These are phyloP conservation scores for Andrena bicolor DNA, from an alignment of 2,888 invertebrate genomes.

Conservation along the genomic window DNA sequence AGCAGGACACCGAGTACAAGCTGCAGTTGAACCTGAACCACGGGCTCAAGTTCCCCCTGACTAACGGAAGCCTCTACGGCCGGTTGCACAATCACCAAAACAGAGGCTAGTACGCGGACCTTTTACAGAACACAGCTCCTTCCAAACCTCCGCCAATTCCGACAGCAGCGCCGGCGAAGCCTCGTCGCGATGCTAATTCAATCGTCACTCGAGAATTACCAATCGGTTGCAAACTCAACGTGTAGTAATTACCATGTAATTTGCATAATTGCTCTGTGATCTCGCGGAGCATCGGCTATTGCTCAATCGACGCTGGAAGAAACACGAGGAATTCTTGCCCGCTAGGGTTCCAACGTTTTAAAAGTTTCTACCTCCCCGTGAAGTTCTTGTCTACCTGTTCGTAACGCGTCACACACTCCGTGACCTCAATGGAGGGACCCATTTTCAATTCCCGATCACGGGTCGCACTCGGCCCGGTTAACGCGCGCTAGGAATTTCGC, in stretches of 20 bases:
- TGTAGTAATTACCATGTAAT: background rate
- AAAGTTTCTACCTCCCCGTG: background rate
- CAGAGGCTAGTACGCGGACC: constrained; percentile 73
- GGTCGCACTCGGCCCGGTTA: constrained; percentile 26
- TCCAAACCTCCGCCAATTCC: background rate
- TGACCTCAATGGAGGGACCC: background rate
- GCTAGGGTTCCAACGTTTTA: no score
- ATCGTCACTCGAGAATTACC: background rate
- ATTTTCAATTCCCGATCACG: constrained; percentile 41
- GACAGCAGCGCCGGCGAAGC: no score
- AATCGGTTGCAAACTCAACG: background rate
- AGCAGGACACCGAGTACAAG: constrained; percentile 83
- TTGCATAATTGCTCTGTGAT: constrained; percentile 1
- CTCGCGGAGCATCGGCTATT: background rate
- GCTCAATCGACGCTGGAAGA: no score
- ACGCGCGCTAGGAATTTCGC: constrained; percentile 41
- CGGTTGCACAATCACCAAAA: constrained; percentile 85
- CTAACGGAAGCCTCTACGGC: constrained; percentile 87
- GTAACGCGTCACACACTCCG: background rate
- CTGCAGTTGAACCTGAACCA: constrained; percentile 84
- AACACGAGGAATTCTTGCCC: no score
- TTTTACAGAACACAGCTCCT: background rate
- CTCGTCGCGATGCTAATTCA: background rate
- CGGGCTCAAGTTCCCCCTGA: constrained; percentile 87
- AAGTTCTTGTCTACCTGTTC: background rate